Conservation (phyloP, 2,797 vertebrate species). For the Gallirallus australis region DNA sequence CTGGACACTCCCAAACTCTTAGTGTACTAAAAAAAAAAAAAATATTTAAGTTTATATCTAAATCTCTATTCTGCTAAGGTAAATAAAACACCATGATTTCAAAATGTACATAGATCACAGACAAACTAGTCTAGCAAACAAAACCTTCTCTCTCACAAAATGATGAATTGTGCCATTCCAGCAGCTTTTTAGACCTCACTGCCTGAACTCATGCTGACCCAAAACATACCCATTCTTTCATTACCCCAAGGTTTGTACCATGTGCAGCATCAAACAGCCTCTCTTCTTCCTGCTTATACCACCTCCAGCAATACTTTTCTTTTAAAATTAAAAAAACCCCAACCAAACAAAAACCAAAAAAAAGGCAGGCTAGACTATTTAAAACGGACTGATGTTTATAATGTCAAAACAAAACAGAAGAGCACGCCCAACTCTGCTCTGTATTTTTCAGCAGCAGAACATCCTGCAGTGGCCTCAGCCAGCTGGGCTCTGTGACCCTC, state of each 20-base stretch:
- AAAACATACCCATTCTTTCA: slow-evolving; percentile 27
- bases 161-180: slow-evolving; percentile 21
- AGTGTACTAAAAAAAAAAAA: neutral
- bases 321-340: neutral
- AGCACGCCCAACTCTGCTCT: neutral
- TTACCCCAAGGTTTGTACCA: neutral
- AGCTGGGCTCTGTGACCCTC: slow-evolving; percentile 4
- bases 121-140: slow-evolving; percentile 26
- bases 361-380: neutral
- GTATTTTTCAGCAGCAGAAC: neutral
- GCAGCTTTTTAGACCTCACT: slow-evolving; percentile 30
- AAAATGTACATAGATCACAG: slow-evolving; percentile 10
- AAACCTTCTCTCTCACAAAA: slow-evolving; percentile 17
- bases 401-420: slow-evolving; percentile 27
- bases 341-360: neutral
- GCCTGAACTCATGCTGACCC: slow-evolving; percentile 21
- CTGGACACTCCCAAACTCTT: neutral
- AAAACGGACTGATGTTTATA: neutral
- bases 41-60: neutral
- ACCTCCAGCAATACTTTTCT: neutral
- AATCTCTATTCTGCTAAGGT: neutral
- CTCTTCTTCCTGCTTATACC: slow-evolving; percentile 21
- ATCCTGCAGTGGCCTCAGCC: neutral
- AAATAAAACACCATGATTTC: slow-evolving; percentile 28
- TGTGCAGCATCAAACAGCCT: neutral